Conservation (phyloP, 2,797 vertebrate genomes). For the Siniperca obscura region DNA sequence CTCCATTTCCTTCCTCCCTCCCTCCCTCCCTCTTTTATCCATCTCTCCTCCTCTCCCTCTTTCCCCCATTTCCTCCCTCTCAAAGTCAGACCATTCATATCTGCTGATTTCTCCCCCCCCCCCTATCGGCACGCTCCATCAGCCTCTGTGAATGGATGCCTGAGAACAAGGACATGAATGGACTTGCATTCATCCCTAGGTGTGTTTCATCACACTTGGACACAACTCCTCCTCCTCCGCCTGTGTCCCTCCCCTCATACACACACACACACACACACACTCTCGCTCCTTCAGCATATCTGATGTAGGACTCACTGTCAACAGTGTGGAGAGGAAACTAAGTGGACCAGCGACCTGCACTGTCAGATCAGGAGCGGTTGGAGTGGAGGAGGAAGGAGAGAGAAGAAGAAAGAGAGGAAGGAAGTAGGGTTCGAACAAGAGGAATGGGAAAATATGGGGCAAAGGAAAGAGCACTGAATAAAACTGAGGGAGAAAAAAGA, state of each 20-base stretch:
- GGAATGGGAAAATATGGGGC: neutral
- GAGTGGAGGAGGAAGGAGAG: neutral
- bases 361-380: constrained; percentile 21
- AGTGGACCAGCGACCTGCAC: constrained; percentile 16
- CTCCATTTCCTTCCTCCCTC: neutral
- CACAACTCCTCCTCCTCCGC: constrained; percentile 14
- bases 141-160: constrained; percentile 64
- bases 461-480: no score
- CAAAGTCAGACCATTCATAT: constrained; percentile 17
- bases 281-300: constrained; percentile 31
- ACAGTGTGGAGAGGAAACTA: constrained; percentile 29
- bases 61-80: neutral
- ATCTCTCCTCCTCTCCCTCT: constrained; percentile 12
- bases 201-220: constrained; percentile 65
- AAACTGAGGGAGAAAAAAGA: neutral
- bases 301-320: constrained; percentile 41
- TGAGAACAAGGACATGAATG: constrained; percentile 71
- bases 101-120: constrained; percentile 4
- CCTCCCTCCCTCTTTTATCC: neutral
- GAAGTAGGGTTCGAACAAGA: neutral
- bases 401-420: neutral
- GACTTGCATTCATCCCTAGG: constrained; percentile 49
- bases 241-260: neutral
- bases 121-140: constrained; percentile 66
- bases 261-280: constrained; percentile 4